Evolutionary conservation across 1,140 invertebrate genomes (phyloP), one percentile per base, ranked within the genome.

Genomic region (Glossosoma conforme): DNA sequence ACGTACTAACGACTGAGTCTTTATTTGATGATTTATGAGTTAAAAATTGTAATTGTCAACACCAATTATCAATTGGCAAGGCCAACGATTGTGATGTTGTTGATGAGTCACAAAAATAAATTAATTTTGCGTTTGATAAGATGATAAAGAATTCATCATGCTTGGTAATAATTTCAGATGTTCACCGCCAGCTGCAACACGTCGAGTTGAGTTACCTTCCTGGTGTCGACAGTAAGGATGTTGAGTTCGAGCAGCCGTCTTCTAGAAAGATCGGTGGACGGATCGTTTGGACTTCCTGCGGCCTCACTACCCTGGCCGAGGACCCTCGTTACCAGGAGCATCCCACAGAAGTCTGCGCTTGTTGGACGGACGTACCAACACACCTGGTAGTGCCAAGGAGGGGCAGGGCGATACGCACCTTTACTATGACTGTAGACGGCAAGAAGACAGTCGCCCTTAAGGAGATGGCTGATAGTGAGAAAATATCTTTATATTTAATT

Each of bases 381-480:
- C 65, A 73, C 41, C 36, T 78, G 17, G 64, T 72, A 10, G 70
- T 77, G 30, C 56, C 66, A 8, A 60, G 70, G 49, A 65, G 69
- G 60, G 60, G 60, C 13, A 60, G 61, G 53, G 55, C 59, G 59
- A 60, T 74, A n/a, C 69, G 78, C 41, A 75, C 75, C 0, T 70
- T 77, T 42, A 60, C 70, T 0, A 74, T 80, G 64, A 72, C 73
- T 1, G 71, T 67, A 2, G 78, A 78, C 59, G 67, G 67, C 2
- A 65, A 74, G n/a, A 66, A 62, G 28, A 67, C 61, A 24, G 63
- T 77, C 0, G 77, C 77, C 0, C 68, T 65, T 20, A 60, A 69
- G 35, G 78, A 80, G 49, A 66, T 79, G 24, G 49, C 70, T 14
- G 68, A 75, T 67, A 72, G 75, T 77, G 59, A 19, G 37, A 11